Evolutionary conservation across 2,113 vertebrate genomes (phyloP), one percentile per base, ranked within the genome.

Genomic region (Heteronetta atricapilla): DNA sequence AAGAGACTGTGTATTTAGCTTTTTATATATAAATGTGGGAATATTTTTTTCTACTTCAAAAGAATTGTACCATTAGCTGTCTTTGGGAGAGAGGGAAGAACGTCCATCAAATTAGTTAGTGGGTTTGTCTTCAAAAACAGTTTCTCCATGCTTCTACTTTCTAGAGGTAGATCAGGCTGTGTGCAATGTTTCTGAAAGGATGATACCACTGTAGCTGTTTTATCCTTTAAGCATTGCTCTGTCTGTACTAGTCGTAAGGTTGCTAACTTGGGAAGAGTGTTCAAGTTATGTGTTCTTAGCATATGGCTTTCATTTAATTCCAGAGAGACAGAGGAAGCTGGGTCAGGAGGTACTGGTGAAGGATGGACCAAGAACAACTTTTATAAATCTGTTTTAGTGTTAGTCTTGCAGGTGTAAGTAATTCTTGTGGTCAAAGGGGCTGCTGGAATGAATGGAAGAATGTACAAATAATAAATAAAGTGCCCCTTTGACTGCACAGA

Each of bases 231-330:
- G n/a, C 1, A 0, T 79, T 44, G 7, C 58, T 90, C 25, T 72
- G 66, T 84, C 29, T 19, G 33, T 79, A 17, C 1, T 6, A 79
- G 48, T 78, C 21, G 13, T 40, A 79, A 73, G 6, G 6, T 89
- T 76, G 22, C 34, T 68, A 84, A 40, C 10, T 0, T 23, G 78
- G 86, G 53, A 82, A 52, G 40, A 72, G 22, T n/a, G 23, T 93
- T 89, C 31, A 48, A 52, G 29, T 67, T 46, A 18, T 0, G 0
- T 88, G 9, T 60, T 88, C 92, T 82, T 52, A 68, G 73, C 2
- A 5, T 75, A 52, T 72, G 83, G 33, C 34, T 81, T 87, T 93
- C 26, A 76, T 79, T 94, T 89, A 58, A 73, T 66, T 96, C n/a
- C 48, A 66, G 31, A 70, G 56, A 86, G 77, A 36, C 11, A 87